phyloP scores from a whole-genome alignment of 2,888 invertebrate species.

The Conomelus anceps region DNA sequence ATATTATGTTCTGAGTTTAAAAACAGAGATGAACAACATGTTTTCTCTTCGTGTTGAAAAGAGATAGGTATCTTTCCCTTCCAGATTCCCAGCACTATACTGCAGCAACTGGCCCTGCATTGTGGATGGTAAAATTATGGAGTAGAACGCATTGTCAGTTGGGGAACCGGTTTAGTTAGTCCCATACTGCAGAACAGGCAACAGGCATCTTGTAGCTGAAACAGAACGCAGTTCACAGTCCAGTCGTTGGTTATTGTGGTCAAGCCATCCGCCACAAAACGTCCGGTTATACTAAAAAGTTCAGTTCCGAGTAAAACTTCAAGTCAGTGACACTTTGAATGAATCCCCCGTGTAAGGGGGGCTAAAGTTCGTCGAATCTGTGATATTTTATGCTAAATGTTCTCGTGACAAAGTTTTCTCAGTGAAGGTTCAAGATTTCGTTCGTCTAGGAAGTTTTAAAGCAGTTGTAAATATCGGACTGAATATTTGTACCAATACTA shows the following conservation, averaged over 20 bases:
- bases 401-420: background rate
- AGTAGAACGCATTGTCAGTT: background rate
- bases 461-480: background rate
- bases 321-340: background rate
- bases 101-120: background rate
- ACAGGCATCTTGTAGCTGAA: no score
- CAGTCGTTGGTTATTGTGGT: background rate
- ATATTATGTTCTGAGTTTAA: background rate
- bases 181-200: background rate
- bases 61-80: background rate
- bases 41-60: no score
- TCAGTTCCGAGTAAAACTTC: background rate
- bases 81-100: no score
- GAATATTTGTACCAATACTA: background rate
- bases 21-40: no score
- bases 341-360: background rate
- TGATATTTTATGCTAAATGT: no score
- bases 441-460: background rate
- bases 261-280: background rate
- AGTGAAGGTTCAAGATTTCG: background rate
- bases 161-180: background rate
- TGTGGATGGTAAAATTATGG: background rate
- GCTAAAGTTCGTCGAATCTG: background rate
- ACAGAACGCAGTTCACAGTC: background rate
- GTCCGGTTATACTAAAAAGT: background rate